Evolutionary conservation across 2,797 vertebrate species (phyloP).

Genomic region (Crocidura indochinensis): DNA sequence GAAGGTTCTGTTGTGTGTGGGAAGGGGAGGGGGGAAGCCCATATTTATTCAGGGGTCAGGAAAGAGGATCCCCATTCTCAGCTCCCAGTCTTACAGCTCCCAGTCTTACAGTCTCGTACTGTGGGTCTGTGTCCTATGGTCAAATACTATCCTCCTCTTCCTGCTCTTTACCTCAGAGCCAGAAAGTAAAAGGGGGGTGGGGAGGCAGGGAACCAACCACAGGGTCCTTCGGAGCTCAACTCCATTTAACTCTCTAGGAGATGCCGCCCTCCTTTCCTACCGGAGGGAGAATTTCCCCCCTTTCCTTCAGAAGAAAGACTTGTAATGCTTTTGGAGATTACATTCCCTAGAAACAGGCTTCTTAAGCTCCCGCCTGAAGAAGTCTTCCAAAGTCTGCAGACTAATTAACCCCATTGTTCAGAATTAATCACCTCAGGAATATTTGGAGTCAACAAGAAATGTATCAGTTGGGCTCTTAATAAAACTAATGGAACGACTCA

Average conservation of each 20-base stretch:
- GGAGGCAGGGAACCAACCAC: not conserved
- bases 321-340: conserved; percentile 72
- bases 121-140: not conserved
- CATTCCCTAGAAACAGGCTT: conserved; percentile 71
- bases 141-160: not conserved
- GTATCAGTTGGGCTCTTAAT: conserved; percentile 83
- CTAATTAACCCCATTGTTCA: conserved; percentile 84
- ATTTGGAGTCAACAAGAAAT: conserved; percentile 76
- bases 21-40: too few relatives aligned
- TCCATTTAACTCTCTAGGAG: not conserved
- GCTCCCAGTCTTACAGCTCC: not conserved
- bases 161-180: conserved; percentile 65
- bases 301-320: conserved; percentile 79
- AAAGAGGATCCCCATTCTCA: conserved; percentile 32
- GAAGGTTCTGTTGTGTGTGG: not conserved
- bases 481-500: conserved; percentile 84
- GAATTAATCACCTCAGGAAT: conserved; percentile 77
- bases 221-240: conserved; percentile 55
- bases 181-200: conserved; percentile 17
- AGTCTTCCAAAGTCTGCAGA: conserved; percentile 72
- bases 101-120: conserved; percentile 1
- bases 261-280: conserved; percentile 61
- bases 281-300: conserved; percentile 41
- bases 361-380: conserved; percentile 76
- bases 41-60: not conserved